These are phyloP conservation scores for Thunnus thynnus DNA, from an alignment of 2,113 vertebrate genomes.

Conservation along the genomic window DNA sequence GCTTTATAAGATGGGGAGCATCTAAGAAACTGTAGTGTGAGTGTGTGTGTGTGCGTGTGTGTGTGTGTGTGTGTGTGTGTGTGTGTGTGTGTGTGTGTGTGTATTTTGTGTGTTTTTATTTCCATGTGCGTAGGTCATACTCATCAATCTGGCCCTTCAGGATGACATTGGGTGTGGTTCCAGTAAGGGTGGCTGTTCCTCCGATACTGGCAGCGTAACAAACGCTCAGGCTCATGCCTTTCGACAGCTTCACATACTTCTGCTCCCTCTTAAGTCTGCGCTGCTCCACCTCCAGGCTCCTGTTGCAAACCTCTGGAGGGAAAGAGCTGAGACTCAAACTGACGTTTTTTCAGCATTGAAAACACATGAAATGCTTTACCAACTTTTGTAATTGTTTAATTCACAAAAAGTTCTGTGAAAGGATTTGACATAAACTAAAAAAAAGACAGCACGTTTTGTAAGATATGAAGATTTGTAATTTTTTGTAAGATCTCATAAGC, in stretches of 20 bases:
- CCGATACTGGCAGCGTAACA: conserved; percentile 91
- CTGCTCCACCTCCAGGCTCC: conserved; percentile 35
- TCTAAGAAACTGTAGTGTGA: no score
- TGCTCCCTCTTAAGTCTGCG: not conserved
- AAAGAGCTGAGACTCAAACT: not conserved
- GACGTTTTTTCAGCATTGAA: not conserved
- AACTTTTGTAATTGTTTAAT: not conserved
- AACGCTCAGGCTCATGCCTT: conserved; percentile 88
- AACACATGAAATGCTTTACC: not conserved
- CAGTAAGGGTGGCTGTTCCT: conserved; percentile 90
- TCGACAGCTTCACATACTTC: conserved; percentile 78
- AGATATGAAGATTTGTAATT: no score
- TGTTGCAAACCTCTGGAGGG: conserved; percentile 9
- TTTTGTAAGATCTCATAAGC: no score
- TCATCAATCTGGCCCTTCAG: conserved; percentile 89
- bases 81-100: no score
- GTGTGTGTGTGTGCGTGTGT: not conserved
- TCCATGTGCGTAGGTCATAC: conserved; percentile 70
- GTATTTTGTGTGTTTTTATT: not conserved
- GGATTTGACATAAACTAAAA: no score
- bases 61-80: no score
- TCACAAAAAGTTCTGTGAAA: not conserved
- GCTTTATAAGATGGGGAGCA: no score
- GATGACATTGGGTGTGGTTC: conserved; percentile 89
- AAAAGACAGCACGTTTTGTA: no score